Percentiles rank a stretch among this genome's conserved stretches.
Evolutionary conservation across 2,113 vertebrate species (phyloP).

Genomic region (Melanocharis versteri): DNA sequence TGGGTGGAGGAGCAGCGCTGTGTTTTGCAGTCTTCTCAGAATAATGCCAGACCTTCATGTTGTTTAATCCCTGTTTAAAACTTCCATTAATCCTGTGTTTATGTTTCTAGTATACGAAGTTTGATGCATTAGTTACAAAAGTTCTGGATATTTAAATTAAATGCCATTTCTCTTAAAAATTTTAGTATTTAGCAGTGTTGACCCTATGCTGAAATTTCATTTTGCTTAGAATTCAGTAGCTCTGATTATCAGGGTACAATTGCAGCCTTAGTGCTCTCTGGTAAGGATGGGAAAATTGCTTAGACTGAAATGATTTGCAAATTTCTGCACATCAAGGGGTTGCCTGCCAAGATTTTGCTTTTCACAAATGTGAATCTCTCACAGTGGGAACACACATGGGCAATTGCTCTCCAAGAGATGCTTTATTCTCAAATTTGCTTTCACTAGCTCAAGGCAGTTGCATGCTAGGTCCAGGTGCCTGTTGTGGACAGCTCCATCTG

Average conservation of each 20-base stretch:
- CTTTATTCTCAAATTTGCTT: conserved; percentile 7
- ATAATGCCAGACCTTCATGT: not conserved
- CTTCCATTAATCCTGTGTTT: not conserved
- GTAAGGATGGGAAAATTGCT: conserved; percentile 9
- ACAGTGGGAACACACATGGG: not conserved
- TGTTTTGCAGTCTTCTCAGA: not conserved
- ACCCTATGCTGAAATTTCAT: not conserved
- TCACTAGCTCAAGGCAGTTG: not conserved
- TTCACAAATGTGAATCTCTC: not conserved
- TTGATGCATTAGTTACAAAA: not conserved
- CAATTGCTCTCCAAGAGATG: conserved; percentile 4
- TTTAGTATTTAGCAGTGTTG: not conserved
- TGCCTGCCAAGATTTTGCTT: not conserved
- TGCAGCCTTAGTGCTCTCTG: not conserved
- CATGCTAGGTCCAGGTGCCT: not conserved
- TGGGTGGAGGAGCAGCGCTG: not conserved
- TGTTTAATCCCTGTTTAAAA: not conserved
- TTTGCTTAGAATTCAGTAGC: not conserved
- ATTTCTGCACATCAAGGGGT: conserved; percentile 8
- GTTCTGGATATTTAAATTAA: not conserved
- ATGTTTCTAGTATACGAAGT: not conserved
- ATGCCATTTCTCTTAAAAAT: not conserved
- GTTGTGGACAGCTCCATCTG: not conserved
- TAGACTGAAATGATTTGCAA: not conserved
- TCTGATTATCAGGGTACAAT: not conserved